These are phyloP conservation scores for Herminia tarsipennalis DNA, from an alignment of 2,888 invertebrate genomes.

Conservation along the genomic window DNA sequence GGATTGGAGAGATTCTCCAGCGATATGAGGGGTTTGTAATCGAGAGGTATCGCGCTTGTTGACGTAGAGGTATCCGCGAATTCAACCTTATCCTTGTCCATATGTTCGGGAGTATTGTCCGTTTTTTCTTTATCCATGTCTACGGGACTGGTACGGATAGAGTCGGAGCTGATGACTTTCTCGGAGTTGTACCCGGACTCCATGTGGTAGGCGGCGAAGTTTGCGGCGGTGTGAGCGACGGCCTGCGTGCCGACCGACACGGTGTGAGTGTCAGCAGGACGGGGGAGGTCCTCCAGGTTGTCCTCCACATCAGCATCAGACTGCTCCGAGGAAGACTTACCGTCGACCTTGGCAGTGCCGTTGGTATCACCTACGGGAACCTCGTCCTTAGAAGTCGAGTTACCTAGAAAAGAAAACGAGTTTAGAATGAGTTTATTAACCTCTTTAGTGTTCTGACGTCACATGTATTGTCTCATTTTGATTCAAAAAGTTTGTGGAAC, in stretches of 20 bases:
- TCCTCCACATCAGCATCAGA: constrained; percentile 94
- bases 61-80: constrained; percentile 75
- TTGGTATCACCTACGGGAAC: constrained; percentile 55
- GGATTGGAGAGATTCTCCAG: constrained; percentile 78
- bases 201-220: constrained; percentile 81
- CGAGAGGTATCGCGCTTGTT: constrained; percentile 64
- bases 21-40: constrained; percentile 73
- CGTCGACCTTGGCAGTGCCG: constrained; percentile 71
- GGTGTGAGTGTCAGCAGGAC: constrained; percentile 58
- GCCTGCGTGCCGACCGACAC: constrained; percentile 62
- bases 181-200: constrained; percentile 89
- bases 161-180: constrained; percentile 77
- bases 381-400: constrained; percentile 68
- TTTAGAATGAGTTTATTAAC: constrained; percentile 8
- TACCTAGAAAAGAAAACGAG: constrained; percentile 53
- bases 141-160: constrained; percentile 77
- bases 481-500: too few relatives aligned
- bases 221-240: constrained; percentile 72
- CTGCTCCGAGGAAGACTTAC: constrained; percentile 88
- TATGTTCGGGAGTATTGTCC: constrained; percentile 84
- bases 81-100: constrained; percentile 84
- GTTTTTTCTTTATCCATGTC: constrained; percentile 83
- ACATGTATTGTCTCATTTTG: too few relatives aligned
- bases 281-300: constrained; percentile 87
- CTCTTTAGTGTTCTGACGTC: too few relatives aligned